Evolutionary conservation across 2,113 vertebrate species (phyloP).

Genomic region (Charadrius vociferus): DNA sequence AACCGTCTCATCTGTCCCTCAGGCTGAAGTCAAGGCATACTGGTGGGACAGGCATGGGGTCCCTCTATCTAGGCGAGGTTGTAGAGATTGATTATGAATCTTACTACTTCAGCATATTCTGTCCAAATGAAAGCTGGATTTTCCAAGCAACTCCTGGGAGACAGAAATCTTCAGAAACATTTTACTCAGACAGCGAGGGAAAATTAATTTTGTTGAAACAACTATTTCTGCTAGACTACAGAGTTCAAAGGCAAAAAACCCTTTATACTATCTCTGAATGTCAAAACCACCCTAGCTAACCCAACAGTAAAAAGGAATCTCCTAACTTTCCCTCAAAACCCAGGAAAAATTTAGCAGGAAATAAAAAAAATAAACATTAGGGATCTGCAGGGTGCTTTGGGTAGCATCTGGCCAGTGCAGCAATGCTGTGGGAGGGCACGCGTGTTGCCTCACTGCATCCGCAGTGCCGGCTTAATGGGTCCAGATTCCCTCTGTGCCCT

Average conservation of each 20-base stretch:
- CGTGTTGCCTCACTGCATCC: background rate
- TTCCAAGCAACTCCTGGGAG: background rate
- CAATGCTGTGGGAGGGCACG: background rate
- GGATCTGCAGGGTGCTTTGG: background rate
- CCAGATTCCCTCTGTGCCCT: background rate
- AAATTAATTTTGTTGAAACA: background rate
- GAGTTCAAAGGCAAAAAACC: background rate
- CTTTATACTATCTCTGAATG: background rate
- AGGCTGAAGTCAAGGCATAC: background rate
- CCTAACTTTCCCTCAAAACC: background rate
- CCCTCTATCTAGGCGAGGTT: fast-evolving
- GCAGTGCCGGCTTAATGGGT: background rate
- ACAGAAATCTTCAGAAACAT: background rate
- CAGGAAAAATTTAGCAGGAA: background rate
- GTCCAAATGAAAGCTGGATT: background rate
- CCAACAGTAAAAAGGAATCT: background rate
- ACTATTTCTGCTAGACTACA: background rate
- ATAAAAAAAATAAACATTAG: background rate
- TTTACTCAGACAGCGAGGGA: background rate
- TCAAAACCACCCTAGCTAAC: background rate
- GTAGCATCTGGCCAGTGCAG: fast-evolving
- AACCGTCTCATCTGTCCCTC: background rate
- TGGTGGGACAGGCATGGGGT: background rate
- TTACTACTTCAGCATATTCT: background rate
- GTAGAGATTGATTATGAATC: background rate